Conservation (phyloP, 2,888 invertebrate species). For the Rapana venosa region DNA sequence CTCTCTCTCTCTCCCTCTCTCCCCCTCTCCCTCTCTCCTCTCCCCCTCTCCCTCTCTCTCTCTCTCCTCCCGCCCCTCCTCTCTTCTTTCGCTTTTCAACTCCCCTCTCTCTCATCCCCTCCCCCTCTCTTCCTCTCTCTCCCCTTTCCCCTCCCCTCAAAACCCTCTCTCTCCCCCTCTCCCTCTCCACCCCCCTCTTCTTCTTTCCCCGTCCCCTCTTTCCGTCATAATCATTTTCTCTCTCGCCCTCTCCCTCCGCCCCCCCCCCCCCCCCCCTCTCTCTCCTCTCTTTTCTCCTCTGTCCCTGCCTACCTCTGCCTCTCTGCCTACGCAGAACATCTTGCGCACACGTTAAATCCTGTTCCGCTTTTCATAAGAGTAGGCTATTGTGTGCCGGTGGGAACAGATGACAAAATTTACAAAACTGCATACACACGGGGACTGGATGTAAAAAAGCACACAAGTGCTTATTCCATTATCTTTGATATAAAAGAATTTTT, state of each 20-base stretch:
- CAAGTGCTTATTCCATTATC: too few species aligned
- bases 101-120: neutral
- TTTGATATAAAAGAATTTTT: too few species aligned
- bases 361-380: too few species aligned
- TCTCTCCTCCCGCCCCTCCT: neutral
- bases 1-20: conserved; percentile 3
- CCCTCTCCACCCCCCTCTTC: neutral
- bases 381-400: too few species aligned
- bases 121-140: neutral
- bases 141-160: neutral
- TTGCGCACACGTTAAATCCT: too few species aligned
- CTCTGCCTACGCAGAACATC: too few species aligned
- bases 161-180: neutral
- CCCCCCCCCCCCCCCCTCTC: too few species aligned
- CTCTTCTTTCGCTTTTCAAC: neutral
- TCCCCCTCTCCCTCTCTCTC: neutral
- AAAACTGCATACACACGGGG: too few species aligned
- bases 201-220: neutral
- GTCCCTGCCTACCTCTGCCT: neutral
- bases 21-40: neutral
- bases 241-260: neutral
- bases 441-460: too few species aligned
- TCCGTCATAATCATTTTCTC: neutral
- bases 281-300: neutral
- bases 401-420: too few species aligned